Evolutionary conservation across 2,113 vertebrate species (phyloP), one percentile per base, ranked within the genome.

Genomic region (Austrofundulus limnaeus): DNA sequence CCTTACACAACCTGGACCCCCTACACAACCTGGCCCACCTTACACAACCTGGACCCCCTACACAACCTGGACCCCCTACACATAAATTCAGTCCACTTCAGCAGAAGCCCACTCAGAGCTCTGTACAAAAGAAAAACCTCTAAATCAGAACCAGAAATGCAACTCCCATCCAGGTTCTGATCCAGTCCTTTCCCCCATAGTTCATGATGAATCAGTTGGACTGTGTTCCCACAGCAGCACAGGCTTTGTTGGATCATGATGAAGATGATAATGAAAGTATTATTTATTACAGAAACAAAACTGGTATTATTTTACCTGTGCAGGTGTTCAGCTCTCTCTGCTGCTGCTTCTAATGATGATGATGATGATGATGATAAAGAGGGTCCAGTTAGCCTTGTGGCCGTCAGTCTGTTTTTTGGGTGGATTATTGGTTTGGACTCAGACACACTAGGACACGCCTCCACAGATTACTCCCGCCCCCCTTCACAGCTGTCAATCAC

Each of bases 401-500:
- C 3, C 15, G 5, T 20, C 2, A 0, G 16, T 56, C 67, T 74
- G 62, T 49, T 66, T 77, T 81, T 58, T 38, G 13, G 70, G 47
- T 72, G 77, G 82, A 87, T 85, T 86, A 84, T 68, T 71, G 79
- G 20, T 71, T 66, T 79, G 67, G 54, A 70, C 77, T 73, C 56
- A 10, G 66, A 52, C 67, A 64, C 53, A 70, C 66, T 24, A 86
- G 19, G 62, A 74, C 37, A 63, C 72, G 12, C 85, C 80, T 69
- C 41, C 60, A 66, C 42, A 81, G 77, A 83, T 83, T 75, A 83
- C 28, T n/a, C 51, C 17, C 34, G 15, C 47, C 16, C 41, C 17
- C 15, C 25, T 16, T 10, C 28, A 41, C 42, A 55, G 28, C 55
- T 70, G 72, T 47, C 68, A 54, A 9, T 71, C 60, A 43, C 11